phyloP scores from a whole-genome alignment of 2,888 invertebrate species.

The Cephus sareptanus region DNA sequence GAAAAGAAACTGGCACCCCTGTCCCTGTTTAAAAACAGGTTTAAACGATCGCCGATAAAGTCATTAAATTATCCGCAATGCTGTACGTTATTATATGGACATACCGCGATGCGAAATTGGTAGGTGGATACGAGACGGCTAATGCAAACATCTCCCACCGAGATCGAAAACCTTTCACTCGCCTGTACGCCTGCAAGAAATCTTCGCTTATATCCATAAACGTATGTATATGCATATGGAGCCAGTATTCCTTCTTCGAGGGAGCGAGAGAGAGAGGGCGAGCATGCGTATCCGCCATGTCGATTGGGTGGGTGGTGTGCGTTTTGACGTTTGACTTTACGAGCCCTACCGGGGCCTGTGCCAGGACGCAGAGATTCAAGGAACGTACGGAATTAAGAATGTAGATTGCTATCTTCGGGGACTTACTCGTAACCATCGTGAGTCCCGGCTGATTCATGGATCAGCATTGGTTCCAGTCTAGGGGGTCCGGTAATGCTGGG shows the following conservation, averaged over 20 bases:
- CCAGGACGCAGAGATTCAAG: neutral
- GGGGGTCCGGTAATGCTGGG: neutral
- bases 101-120: conserved; percentile 23
- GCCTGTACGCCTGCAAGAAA: conserved; percentile 28
- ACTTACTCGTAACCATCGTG: neutral
- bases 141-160: conserved; percentile 28
- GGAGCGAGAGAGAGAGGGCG: neutral
- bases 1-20: neutral
- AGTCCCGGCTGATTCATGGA: conserved; percentile 4
- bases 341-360: conserved; percentile 25
- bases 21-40: conserved; percentile 25
- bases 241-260: neutral
- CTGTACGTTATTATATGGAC: conserved; percentile 19
- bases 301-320: conserved; percentile 8
- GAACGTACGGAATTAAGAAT: conserved; percentile 39
- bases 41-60: conserved; percentile 45
- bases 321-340: conserved; percentile 25
- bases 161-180: conserved; percentile 28
- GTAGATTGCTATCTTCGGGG: conserved; percentile 34
- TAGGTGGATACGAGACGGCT: conserved; percentile 23
- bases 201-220: conserved; percentile 43
- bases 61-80: conserved; percentile 45
- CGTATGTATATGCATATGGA: neutral
- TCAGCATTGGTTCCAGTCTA: neutral
- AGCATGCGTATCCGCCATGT: neutral